Base-by-base conservation (phyloP, 2,888 invertebrate species). In the Xestia ashworthii region DNA sequence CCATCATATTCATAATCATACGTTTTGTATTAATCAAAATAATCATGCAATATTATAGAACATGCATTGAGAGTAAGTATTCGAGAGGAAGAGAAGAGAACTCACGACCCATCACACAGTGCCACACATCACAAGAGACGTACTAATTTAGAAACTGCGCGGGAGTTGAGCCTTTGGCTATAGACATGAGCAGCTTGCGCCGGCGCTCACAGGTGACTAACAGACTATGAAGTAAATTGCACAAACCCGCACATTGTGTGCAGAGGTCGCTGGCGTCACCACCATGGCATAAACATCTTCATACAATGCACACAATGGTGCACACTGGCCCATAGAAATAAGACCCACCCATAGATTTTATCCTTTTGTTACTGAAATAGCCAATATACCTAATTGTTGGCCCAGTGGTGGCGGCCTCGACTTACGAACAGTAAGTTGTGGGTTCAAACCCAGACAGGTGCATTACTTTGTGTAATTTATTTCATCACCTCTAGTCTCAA, bases 71-170 rank as follows among this genome's bases (percentile, higher is more conserved):
- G 48, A 64, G 14, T 76, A 80, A 82, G 66, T 32, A 32, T 32
- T 32, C 32, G 32, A 32, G 48, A 64, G 14, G 80, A 80, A 82
- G 66, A 76, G 67, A 87, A 89, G 82, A 85, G 64, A 88, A 93
- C 92, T 93, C 91, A 92, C 93, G 90, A 89, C 93, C 93, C 93
- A 93, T 93, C 86, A 86, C 81, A 87, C 74, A 87, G 85, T 89
- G 87, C 86, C 64, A 83, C 86, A 89, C 89, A 89, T 81, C 82
- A 84, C 85, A 85, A 84, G 11, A 80, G 62, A 87, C 87, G 88
- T 88, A 83, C 62, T 70, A 76, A 60, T 60, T 65, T 84, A 83
- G 64, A 80, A 79, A 70, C n/a, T 62, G 58, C 75, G 72, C 82
- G 75, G 71, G 62, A 76, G 55, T 66, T 16, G 9, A n/a, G 46